phyloP scores from a whole-genome alignment of 1,140 invertebrate species.

The Bacillus rossius region DNA sequence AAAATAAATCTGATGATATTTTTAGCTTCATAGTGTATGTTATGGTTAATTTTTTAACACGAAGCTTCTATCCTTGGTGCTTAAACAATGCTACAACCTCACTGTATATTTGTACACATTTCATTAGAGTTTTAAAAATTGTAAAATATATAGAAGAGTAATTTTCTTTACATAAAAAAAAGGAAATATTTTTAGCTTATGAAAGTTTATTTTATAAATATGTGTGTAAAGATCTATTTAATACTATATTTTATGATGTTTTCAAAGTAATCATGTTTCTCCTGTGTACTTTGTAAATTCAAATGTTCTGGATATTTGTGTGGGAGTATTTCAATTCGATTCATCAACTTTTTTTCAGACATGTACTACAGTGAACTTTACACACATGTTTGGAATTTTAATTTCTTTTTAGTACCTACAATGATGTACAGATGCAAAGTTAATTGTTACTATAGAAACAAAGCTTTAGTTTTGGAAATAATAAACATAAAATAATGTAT shows the following conservation, averaged over 20 bases:
- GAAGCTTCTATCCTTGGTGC: slow-evolving; percentile 5
- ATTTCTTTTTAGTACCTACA: no score
- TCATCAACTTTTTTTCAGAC: no score
- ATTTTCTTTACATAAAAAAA: neutral
- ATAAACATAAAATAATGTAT: neutral
- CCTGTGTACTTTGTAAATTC: no score
- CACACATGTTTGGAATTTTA: no score
- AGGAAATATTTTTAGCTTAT: slow-evolving; percentile 7
- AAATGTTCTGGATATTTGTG: no score
- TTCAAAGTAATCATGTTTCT: no score
- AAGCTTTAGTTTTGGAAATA: neutral
- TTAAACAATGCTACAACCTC: neutral
- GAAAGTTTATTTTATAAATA: slow-evolving; percentile 10
- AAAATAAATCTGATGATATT: neutral
- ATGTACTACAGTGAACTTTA: no score
- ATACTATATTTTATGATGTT: neutral
- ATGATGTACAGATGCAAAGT: neutral
- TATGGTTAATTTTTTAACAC: slow-evolving; percentile 2
- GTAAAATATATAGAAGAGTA: no score
- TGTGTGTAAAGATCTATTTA: slow-evolving; percentile 1
- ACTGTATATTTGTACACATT: no score
- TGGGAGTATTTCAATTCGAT: no score
- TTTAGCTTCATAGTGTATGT: neutral
- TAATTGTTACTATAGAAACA: neutral
- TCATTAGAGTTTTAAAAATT: neutral